These are phyloP conservation scores for Xiphorhynchus erythropygius DNA, from an alignment of 2,797 vertebrate species.

Conservation along the genomic window DNA sequence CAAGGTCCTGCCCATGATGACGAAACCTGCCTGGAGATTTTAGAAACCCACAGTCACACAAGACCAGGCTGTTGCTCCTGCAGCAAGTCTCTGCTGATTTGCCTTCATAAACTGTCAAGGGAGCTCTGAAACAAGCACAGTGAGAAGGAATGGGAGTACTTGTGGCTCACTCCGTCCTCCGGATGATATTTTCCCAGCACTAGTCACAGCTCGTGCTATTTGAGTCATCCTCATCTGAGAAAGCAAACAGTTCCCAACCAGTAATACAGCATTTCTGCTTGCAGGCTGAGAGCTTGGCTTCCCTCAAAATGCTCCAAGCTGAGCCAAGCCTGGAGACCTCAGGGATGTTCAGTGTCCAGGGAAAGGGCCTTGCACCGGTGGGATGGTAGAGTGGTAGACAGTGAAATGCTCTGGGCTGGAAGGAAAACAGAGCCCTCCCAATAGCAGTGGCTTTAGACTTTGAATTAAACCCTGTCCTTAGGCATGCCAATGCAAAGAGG, in stretches of 20 bases:
- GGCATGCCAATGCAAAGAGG: background rate
- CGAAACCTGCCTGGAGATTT: constrained; percentile 9
- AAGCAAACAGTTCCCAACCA: background rate
- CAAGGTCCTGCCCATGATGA: background rate
- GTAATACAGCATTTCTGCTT: background rate
- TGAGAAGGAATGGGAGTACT: constrained; percentile 20
- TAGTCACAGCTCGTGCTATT: constrained; percentile 53
- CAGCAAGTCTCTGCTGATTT: background rate
- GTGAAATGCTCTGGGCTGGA: background rate
- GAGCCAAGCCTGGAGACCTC: background rate
- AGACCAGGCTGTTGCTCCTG: background rate
- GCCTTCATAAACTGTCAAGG: background rate
- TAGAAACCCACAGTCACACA: background rate
- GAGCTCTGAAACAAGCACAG: background rate
- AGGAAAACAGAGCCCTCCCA: background rate
- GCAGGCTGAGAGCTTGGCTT: background rate
- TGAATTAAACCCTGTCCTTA: background rate
- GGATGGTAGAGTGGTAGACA: background rate
- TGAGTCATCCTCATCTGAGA: constrained; percentile 59
- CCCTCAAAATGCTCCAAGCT: background rate
- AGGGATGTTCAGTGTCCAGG: fast-evolving
- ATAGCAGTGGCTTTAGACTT: background rate
- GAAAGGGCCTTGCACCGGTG: background rate
- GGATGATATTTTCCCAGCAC: constrained; percentile 55
- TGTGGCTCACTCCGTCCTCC: constrained; percentile 34